Evolutionary conservation across 2,113 vertebrate species (phyloP), one percentile per base, ranked within the genome.

Genomic region (Mystacornis crossleyi): DNA sequence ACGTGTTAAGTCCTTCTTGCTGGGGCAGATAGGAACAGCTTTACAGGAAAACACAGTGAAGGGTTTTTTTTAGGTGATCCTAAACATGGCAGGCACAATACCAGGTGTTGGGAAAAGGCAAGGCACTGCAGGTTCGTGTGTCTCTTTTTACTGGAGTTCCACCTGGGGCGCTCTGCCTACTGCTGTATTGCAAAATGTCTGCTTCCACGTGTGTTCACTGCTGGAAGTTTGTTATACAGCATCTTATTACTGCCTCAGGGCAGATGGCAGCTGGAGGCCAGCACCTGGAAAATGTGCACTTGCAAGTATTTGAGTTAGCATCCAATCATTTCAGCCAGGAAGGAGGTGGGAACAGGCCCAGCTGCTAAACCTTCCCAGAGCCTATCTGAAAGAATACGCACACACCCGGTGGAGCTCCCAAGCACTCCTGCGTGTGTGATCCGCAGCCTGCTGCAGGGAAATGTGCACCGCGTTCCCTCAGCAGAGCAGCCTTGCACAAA

Each of bases 331-430:
- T 58, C 51, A 65, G 74, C 18, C 62, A 69, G 81, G n/a, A 85
- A 34, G 40, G 66, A 71, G 57, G 25, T 81, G 89, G 65, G 73
- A 94, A 71, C 29, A 43, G 51, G 84, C 42, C 24, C 79, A 74
- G 90, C 66, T 88, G 90, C 24, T 40, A n/a, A 61, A 28, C 34
- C 50, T 70, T 75, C 45, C 66, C 66, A 73, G 28, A 66, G 40
- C 48, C 0, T 73, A 34, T 73, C 70, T 57, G 74, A 65, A 75
- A 12, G 5, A 21, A 54, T 18, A 58, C 12, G 18, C 12, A 7
- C 8, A 8, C 85, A 94, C 54, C 96, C 86, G 90, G 47, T 21
- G 15, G 33, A 54, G 71, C 71, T 95, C 85, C 84, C 87, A 43
- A 75, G 26, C 29, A 6, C 62, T 34, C 20, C 26, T 51, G 14